Evolutionary conservation across 2,888 invertebrate species (phyloP).

Genomic region (Gibbula magus): DNA sequence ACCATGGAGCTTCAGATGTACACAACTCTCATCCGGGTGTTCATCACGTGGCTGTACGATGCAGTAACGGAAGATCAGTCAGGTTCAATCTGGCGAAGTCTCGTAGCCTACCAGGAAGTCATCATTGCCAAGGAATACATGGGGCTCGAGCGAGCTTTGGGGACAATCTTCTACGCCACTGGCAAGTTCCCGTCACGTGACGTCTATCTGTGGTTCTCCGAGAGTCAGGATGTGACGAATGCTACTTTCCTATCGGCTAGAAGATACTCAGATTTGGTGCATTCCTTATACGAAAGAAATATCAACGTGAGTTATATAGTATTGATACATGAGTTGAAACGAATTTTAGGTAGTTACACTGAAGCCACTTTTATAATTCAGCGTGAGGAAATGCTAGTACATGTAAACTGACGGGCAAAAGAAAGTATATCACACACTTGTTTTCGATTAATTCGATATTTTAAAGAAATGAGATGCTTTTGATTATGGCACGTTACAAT

Average conservation of each 20-base stretch:
- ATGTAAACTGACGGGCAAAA: too few species aligned
- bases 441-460: too few species aligned
- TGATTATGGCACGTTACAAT: too few species aligned
- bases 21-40: constrained; percentile 60
- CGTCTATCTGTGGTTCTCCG: constrained; percentile 64
- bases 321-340: too few species aligned
- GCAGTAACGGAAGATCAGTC: constrained; percentile 74
- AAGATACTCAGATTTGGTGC: constrained; percentile 60
- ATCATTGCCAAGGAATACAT: constrained; percentile 66
- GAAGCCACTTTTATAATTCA: too few species aligned
- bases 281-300: constrained; percentile 54
- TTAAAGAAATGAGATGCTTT: too few species aligned
- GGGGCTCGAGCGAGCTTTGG: constrained; percentile 63
- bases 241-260: constrained; percentile 62
- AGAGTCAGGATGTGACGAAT: constrained; percentile 66
- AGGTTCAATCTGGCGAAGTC: constrained; percentile 62
- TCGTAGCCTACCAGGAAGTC: constrained; percentile 68
- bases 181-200: constrained; percentile 62
- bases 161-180: constrained; percentile 62
- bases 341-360: too few species aligned
- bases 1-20: constrained; percentile 65
- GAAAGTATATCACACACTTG: too few species aligned
- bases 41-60: constrained; percentile 66
- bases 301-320: constrained; percentile 28
- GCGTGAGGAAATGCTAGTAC: too few species aligned